Conservation (phyloP, 2,888 invertebrate species). For the Ariolimax columbianus region DNA sequence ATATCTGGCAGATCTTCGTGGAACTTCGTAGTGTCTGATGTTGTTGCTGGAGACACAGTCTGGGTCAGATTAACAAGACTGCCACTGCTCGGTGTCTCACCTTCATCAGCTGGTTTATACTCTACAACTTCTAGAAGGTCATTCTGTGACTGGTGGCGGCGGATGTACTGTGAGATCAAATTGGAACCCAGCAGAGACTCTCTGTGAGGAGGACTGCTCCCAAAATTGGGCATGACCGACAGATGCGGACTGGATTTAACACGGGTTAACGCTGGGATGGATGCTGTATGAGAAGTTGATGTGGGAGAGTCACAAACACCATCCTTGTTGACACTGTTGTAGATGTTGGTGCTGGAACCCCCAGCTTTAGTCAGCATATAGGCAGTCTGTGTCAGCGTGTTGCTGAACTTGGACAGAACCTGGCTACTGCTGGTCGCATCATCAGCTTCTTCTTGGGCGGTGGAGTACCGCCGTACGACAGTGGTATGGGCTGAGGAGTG, state of each 20-base stretch:
- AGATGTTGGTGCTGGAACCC: neutral
- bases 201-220: neutral
- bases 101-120: neutral
- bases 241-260: conserved; percentile 9
- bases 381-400: neutral
- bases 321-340: neutral
- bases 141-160: neutral
- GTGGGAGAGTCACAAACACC: neutral
- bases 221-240: neutral
- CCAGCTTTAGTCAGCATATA: neutral
- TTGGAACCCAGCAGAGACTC: neutral
- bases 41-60: neutral
- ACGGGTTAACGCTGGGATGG: neutral
- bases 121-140: neutral
- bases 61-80: neutral
- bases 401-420: neutral
- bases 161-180: neutral
- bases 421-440: neutral
- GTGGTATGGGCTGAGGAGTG: too few relatives aligned
- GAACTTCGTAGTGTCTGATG: neutral
- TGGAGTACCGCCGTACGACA: conserved; percentile 8
- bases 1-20: too few relatives aligned
- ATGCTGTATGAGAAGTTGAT: neutral
- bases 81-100: neutral
- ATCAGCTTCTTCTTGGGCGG: neutral